These are phyloP conservation scores for Augochlora pura DNA, from an alignment of 1,140 invertebrate species.

Conservation along the genomic window DNA sequence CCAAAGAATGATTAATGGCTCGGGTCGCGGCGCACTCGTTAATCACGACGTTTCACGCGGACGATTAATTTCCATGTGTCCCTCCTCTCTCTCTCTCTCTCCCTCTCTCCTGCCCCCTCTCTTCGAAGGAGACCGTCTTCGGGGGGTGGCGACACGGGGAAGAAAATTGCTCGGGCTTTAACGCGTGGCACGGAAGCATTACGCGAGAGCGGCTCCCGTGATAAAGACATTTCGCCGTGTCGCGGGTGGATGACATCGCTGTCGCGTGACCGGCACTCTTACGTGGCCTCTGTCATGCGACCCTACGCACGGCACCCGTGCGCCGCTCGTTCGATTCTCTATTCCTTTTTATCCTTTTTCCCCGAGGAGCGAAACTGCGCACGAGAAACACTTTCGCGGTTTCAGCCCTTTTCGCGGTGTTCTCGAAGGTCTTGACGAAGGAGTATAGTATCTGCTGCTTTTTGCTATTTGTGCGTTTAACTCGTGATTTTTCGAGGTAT, in stretches of 20 bases:
- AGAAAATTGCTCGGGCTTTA: slow-evolving; percentile 53
- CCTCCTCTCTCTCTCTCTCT: background rate
- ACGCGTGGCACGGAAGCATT: slow-evolving; percentile 43
- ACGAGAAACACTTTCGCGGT: no score
- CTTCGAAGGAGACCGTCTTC: slow-evolving; percentile 17
- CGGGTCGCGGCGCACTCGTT: slow-evolving; percentile 41
- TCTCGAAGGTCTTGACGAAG: no score
- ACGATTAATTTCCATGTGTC: slow-evolving; percentile 49
- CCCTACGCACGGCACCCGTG: background rate
- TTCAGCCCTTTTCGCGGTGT: no score
- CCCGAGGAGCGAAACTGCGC: background rate
- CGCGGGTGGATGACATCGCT: slow-evolving; percentile 5
- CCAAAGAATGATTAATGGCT: slow-evolving; percentile 36
- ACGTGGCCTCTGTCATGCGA: background rate
- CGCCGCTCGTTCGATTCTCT: background rate
- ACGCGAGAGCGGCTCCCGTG: slow-evolving; percentile 45
- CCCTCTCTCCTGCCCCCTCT: background rate
- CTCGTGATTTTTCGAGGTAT: no score
- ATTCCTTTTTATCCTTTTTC: no score
- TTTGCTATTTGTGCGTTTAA: no score
- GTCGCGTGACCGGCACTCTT: slow-evolving; percentile 48
- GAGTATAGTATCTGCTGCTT: no score
- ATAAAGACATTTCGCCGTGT: slow-evolving; percentile 60
- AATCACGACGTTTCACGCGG: slow-evolving; percentile 48
- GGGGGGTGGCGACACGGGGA: slow-evolving; percentile 16